Conservation (phyloP, 2,888 invertebrate species). For the Timandra comae region DNA sequence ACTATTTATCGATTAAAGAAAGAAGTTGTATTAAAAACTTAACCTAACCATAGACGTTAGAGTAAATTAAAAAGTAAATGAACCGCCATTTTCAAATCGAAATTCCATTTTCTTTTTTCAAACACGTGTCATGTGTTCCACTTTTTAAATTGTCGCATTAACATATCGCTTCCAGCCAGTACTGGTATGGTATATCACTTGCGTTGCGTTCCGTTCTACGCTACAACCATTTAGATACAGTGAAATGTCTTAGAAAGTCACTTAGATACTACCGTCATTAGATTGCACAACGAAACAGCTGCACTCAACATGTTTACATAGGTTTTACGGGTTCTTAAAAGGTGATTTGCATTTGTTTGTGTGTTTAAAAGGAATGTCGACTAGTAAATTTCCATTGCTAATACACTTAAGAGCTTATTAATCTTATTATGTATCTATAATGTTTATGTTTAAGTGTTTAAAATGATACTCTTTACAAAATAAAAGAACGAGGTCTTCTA, state of each 20-base stretch:
- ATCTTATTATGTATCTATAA: background rate
- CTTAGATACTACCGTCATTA: slow-evolving; percentile 36
- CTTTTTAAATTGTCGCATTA: slow-evolving; percentile 33
- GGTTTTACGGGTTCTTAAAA: slow-evolving; percentile 26
- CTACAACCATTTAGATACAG: slow-evolving; percentile 46
- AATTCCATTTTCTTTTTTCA: slow-evolving; percentile 13
- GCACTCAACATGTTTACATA: slow-evolving; percentile 33
- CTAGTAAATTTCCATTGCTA: slow-evolving; percentile 17
- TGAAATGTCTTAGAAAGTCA: slow-evolving; percentile 49
- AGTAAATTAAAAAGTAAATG: too few relatives aligned
- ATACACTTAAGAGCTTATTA: slow-evolving; percentile 5
- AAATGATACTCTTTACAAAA: too few relatives aligned
- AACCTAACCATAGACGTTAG: too few relatives aligned
- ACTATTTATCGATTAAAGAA: too few relatives aligned
- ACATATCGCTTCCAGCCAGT: slow-evolving; percentile 32
- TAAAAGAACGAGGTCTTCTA: slow-evolving; percentile 1
- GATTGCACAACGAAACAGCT: slow-evolving; percentile 37
- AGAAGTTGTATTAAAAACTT: too few relatives aligned
- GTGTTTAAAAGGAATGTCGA: slow-evolving; percentile 12
- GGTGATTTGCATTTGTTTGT: slow-evolving; percentile 35
- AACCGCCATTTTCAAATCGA: slow-evolving; percentile 9
- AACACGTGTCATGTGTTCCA: slow-evolving; percentile 24
- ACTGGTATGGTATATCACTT: slow-evolving; percentile 24
- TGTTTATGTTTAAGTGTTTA: background rate
- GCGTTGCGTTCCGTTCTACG: slow-evolving; percentile 30